Evolutionary conservation across 1,140 invertebrate species (phyloP).

Genomic region (Triops longicaudatus): DNA sequence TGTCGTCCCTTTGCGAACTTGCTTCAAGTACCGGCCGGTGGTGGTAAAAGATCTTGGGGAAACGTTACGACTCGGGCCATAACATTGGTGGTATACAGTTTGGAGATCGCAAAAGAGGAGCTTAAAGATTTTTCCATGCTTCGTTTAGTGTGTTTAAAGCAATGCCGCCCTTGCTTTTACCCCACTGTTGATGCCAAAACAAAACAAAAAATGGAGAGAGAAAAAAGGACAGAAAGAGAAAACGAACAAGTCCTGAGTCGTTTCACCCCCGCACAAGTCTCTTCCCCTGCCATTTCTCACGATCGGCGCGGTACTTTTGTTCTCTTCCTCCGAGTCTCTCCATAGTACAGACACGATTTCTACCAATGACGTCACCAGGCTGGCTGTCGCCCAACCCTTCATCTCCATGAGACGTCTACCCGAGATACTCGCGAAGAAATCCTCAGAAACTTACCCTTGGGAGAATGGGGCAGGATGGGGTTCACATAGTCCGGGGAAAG

Average conservation of each 20-base stretch:
- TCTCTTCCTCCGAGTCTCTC: background rate
- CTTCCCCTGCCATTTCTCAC: constrained; percentile 6
- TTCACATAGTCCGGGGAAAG: background rate
- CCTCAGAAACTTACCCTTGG: background rate
- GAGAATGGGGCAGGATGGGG: background rate
- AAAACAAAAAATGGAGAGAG: background rate
- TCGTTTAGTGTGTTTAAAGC: background rate
- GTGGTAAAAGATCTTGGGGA: background rate
- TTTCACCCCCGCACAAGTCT: constrained; percentile 14
- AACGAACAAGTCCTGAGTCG: background rate
- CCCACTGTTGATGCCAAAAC: background rate
- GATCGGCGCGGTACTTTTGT: background rate
- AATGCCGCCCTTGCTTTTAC: background rate
- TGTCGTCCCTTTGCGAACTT: background rate
- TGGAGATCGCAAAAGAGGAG: background rate
- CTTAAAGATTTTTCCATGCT: background rate
- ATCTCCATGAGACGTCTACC: constrained; percentile 10
- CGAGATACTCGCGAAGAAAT: background rate
- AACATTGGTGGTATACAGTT: background rate
- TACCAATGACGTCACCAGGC: background rate
- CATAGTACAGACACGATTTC: background rate
- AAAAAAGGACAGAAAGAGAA: background rate
- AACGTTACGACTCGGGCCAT: constrained; percentile 14
- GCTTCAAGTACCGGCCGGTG: background rate
- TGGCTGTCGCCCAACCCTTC: constrained; percentile 13